Conservation (phyloP, 2,888 invertebrate genomes). For the Rotaria magnacalcarata region DNA sequence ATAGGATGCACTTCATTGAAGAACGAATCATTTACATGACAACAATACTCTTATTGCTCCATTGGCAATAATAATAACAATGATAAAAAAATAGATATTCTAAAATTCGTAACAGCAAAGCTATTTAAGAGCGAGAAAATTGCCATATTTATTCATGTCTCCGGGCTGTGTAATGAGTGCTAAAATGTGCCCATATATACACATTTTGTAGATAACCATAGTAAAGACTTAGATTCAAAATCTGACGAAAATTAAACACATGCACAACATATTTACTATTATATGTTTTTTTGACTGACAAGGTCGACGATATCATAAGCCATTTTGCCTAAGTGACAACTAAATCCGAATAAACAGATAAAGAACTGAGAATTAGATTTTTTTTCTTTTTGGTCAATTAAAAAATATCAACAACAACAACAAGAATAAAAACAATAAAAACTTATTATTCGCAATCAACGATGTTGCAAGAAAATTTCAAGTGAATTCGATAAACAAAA, state of each 20-base stretch:
- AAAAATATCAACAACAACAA: not conserved
- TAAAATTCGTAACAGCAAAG: not conserved
- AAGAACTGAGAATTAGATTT: not conserved
- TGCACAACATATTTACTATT: not conserved
- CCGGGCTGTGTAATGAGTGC: not conserved
- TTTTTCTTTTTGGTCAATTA: not conserved
- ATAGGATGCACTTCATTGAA: not conserved
- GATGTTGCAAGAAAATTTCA: not conserved
- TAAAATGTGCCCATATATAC: no score
- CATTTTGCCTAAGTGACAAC: no score
- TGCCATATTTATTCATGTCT: not conserved
- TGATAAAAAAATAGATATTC: not conserved
- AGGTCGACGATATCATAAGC: not conserved
- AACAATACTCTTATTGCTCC: not conserved
- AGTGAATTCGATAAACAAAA: not conserved
- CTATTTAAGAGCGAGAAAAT: not conserved
- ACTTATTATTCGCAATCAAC: not conserved
- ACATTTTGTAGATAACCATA: not conserved
- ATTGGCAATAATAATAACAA: not conserved
- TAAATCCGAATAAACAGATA: no score
- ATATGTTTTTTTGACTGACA: not conserved
- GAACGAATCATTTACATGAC: not conserved
- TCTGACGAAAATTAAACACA: not conserved
- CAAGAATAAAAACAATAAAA: no score
- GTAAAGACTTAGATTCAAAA: not conserved